A percentile compares a stretch with the other conserved stretches of the same genome.
phyloP scores from a whole-genome alignment of 2,113 vertebrate genomes.

The Sylvia atricapilla region DNA sequence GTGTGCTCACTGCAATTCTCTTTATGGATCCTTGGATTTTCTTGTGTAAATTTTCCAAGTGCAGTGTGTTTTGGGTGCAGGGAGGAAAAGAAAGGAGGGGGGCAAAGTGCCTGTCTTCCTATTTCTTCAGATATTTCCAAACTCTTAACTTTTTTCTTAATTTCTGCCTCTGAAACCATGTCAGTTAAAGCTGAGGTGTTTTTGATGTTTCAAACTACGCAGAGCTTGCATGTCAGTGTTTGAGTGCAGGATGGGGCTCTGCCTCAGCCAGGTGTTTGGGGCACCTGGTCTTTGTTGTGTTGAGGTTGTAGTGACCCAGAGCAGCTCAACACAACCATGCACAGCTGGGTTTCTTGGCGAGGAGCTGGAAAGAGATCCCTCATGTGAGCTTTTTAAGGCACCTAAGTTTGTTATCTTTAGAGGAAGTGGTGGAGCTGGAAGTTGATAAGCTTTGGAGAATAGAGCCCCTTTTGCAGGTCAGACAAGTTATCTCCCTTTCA shows the following conservation, averaged over 20 bases:
- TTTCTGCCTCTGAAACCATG: background rate
- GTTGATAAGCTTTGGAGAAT: background rate
- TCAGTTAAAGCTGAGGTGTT: background rate
- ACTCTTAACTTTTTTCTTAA: background rate
- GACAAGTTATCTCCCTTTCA: background rate
- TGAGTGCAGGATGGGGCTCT: background rate
- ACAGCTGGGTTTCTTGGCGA: background rate
- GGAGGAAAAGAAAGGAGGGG: rapidly evolving
- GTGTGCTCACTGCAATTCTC: background rate
- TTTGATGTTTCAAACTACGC: background rate
- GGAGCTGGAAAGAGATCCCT: background rate
- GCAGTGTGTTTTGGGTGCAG: background rate
- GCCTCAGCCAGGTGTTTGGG: background rate
- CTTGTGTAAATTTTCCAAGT: background rate
- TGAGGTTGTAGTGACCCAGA: background rate
- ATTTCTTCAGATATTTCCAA: background rate
- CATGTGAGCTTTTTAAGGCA: background rate
- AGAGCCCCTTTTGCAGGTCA: background rate
- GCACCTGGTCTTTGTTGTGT: background rate
- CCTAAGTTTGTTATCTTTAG: background rate
- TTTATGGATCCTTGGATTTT: background rate
- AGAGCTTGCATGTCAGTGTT: background rate
- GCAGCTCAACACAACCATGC: background rate
- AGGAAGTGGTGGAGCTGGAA: background rate
- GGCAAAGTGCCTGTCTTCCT: background rate